Conservation (phyloP, 2,113 vertebrate species). For the Nanger granti region DNA sequence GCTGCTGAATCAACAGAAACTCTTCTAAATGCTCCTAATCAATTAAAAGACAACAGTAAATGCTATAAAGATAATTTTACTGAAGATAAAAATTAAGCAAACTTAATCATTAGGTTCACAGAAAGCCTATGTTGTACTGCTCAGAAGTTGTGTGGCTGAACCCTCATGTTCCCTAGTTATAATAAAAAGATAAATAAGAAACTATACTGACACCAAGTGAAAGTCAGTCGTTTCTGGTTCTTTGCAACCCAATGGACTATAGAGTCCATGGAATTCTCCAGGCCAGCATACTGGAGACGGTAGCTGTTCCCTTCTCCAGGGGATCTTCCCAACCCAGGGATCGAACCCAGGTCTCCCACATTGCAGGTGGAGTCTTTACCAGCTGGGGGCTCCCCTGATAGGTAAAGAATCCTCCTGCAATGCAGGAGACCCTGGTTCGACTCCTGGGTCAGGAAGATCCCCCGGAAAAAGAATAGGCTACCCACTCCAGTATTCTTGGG, state of each 20-base stretch:
- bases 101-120: background rate
- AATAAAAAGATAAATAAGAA: background rate
- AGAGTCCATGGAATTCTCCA: background rate
- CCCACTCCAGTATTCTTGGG: background rate
- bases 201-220: background rate
- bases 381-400: background rate
- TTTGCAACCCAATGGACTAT: background rate
- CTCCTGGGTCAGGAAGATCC: background rate
- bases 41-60: background rate
- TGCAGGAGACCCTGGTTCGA: background rate
- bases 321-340: background rate
- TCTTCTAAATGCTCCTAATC: background rate
- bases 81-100: background rate
- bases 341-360: background rate
- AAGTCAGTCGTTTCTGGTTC: background rate
- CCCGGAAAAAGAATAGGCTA: background rate
- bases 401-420: background rate
- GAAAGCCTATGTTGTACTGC: background rate
- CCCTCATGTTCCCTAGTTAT: background rate
- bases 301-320: background rate
- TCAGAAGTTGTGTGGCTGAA: background rate
- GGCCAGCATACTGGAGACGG: background rate
- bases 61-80: background rate
- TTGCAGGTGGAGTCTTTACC: background rate
- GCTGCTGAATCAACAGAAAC: background rate